Percentiles rank a stretch among this genome's conserved stretches.
These are phyloP conservation scores for Chamaetylas fuelleborni DNA, from an alignment of 2,113 vertebrate genomes.

Conservation along the genomic window DNA sequence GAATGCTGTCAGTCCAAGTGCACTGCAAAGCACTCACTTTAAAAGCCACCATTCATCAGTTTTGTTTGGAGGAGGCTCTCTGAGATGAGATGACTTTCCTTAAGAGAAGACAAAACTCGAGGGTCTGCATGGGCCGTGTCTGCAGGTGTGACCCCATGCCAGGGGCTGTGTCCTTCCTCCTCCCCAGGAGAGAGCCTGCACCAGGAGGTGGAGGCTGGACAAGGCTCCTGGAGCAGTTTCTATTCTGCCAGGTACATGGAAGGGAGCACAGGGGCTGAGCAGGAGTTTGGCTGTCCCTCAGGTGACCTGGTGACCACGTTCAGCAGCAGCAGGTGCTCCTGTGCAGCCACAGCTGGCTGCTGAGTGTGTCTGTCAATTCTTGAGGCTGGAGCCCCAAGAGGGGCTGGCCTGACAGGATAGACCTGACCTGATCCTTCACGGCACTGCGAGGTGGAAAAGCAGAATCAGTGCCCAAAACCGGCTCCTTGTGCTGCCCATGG, in stretches of 20 bases:
- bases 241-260: not conserved
- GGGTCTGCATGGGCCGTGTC: not conserved
- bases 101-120: not conserved
- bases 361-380: rapidly evolving
- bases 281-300: not conserved
- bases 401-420: not conserved
- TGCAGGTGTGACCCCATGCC: rapidly evolving
- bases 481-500: rapidly evolving
- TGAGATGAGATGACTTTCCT: not conserved
- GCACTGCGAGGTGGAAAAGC: not conserved
- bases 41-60: not conserved
- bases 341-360: rapidly evolving
- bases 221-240: not conserved
- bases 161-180: not conserved
- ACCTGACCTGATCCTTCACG: not conserved
- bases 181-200: not conserved
- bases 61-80: not conserved
- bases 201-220: rapidly evolving
- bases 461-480: rapidly evolving
- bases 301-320: rapidly evolving
- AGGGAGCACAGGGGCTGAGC: not conserved
- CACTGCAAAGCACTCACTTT: rapidly evolving
- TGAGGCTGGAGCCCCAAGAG: no score
- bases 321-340: not conserved
- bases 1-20: rapidly evolving